These are phyloP conservation scores for Sinosuthora webbiana DNA, from an alignment of 2,113 vertebrate species.

Conservation along the genomic window DNA sequence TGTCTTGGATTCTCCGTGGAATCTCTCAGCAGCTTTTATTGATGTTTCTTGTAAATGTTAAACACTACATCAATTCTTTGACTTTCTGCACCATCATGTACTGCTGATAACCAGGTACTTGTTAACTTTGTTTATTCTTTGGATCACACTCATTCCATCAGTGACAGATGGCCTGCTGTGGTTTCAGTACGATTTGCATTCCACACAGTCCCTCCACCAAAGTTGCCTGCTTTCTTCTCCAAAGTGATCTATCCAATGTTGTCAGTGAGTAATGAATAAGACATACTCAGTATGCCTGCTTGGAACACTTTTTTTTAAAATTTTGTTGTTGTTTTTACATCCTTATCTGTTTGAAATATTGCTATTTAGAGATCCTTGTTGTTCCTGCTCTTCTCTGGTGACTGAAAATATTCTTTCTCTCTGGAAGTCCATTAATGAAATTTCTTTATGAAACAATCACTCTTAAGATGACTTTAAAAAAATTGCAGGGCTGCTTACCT, in stretches of 20 bases:
- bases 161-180: not conserved
- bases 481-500: not conserved
- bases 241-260: not conserved
- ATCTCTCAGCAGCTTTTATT: constrained; percentile 55
- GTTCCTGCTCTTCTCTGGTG: not conserved
- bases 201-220: not conserved
- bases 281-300: not conserved
- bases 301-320: not conserved
- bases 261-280: not conserved
- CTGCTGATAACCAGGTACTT: constrained; percentile 38
- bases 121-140: constrained; percentile 35
- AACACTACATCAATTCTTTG: constrained; percentile 34
- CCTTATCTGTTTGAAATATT: not conserved
- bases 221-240: not conserved
- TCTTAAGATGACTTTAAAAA: not conserved
- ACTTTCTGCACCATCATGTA: constrained; percentile 8
- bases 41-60: constrained; percentile 45
- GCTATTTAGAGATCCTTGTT: not conserved
- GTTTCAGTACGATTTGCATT: not conserved
- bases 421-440: not conserved
- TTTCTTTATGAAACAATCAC: not conserved
- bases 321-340: not conserved
- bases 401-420: not conserved
- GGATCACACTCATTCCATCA: not conserved
- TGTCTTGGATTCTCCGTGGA: constrained; percentile 44